Evolutionary conservation across 2,113 vertebrate species (phyloP).

Genomic region (Coreoperca whiteheadi): DNA sequence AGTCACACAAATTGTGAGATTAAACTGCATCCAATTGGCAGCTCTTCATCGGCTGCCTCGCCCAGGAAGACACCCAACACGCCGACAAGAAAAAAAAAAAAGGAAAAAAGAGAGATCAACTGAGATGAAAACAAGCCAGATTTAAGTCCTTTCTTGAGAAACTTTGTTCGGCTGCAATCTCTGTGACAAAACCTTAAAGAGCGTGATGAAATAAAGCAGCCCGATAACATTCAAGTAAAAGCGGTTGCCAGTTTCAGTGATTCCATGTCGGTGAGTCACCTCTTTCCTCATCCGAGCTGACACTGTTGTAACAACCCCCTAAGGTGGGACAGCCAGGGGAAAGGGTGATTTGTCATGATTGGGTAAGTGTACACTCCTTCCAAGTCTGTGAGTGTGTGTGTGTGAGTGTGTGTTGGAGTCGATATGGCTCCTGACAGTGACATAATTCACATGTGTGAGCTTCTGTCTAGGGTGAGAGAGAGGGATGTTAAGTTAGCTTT

Average conservation of each 20-base stretch:
- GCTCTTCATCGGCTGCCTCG: neutral
- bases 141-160: slow-evolving; percentile 30
- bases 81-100: neutral
- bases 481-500: slow-evolving; percentile 4
- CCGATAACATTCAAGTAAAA: slow-evolving; percentile 34
- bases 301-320: slow-evolving; percentile 48
- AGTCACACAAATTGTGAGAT: slow-evolving; percentile 1
- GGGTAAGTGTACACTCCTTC: slow-evolving; percentile 29
- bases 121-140: slow-evolving; percentile 33
- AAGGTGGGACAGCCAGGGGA: slow-evolving; percentile 36
- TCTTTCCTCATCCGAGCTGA: slow-evolving; percentile 46
- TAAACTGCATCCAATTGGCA: slow-evolving; percentile 2
- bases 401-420: slow-evolving; percentile 17
- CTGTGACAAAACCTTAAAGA: slow-evolving; percentile 7
- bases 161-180: slow-evolving; percentile 11
- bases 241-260: slow-evolving; percentile 8
- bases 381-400: neutral
- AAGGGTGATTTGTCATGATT: slow-evolving; percentile 68
- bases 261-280: slow-evolving; percentile 18
- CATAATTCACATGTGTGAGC: slow-evolving; percentile 34
- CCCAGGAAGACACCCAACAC: neutral
- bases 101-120: neutral
- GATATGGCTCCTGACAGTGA: slow-evolving; percentile 39
- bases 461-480: neutral
- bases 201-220: slow-evolving; percentile 40